Evolutionary conservation across 1,140 invertebrate species (phyloP).

Genomic region (Grapholita molesta): DNA sequence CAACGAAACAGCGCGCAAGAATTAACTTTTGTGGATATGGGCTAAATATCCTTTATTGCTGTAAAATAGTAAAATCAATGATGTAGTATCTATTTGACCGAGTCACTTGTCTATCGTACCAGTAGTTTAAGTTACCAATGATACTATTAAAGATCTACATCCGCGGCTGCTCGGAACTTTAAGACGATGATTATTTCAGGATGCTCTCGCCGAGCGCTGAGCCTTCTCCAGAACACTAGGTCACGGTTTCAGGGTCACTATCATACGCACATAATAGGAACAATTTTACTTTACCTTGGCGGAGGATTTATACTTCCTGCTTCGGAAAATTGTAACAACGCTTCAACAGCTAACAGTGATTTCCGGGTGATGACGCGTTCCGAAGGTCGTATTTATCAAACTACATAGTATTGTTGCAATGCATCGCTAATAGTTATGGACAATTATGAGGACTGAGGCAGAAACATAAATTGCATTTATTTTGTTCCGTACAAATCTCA

Average conservation of each 20-base stretch:
- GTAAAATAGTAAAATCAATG: not conserved
- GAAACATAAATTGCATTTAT: not conserved
- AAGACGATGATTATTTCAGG: not conserved
- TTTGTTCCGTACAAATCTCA: not conserved
- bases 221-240: not conserved
- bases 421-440: constrained; percentile 5
- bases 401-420: constrained; percentile 14
- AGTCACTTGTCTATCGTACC: too few relatives aligned
- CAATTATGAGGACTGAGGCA: not conserved
- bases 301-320: constrained; percentile 60
- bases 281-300: constrained; percentile 62
- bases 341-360: constrained; percentile 57
- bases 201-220: not conserved
- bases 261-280: constrained; percentile 19
- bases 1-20: not conserved
- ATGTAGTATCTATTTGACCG: not conserved
- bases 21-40: not conserved
- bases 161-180: not conserved
- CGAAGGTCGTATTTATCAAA: constrained; percentile 59
- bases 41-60: not conserved
- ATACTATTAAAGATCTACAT: too few relatives aligned
- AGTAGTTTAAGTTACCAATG: too few relatives aligned
- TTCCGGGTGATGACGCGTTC: constrained; percentile 63
- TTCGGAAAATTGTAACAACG: constrained; percentile 70
- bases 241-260: constrained; percentile 10